Percentiles rank a stretch among this genome's conserved stretches.
Evolutionary conservation across 2,888 invertebrate genomes (phyloP).

Genomic region (Agrenia bidenticulata): DNA sequence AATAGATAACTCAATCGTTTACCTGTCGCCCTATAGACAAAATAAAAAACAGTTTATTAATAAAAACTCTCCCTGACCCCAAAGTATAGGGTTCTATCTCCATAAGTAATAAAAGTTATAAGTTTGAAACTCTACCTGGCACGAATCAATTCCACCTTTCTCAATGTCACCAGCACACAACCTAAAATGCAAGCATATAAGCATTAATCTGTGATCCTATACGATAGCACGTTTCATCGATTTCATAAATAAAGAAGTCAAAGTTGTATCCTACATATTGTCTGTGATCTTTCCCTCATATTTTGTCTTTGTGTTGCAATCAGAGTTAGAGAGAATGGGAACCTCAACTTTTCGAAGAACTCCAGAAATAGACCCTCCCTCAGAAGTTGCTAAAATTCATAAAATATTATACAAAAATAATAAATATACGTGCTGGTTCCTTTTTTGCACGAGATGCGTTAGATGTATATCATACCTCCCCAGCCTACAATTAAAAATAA

Average conservation of each 20-base stretch:
- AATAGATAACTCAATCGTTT: too few species aligned
- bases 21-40: slow-evolving; percentile 9
- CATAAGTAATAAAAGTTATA: too few species aligned
- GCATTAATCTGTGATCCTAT: slow-evolving; percentile 15
- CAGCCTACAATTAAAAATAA: slow-evolving; percentile 5
- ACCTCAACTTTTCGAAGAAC: slow-evolving; percentile 72
- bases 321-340: slow-evolving; percentile 73
- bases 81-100: too few species aligned
- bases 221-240: slow-evolving; percentile 5
- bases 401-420: neutral
- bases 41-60: too few species aligned
- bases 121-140: slow-evolving; percentile 28
- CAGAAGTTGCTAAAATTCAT: slow-evolving; percentile 8
- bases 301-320: slow-evolving; percentile 60
- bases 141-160: slow-evolving; percentile 29
- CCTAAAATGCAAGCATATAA: slow-evolving; percentile 16
- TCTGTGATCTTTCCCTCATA: slow-evolving; percentile 50
- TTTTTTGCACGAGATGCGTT: too few species aligned
- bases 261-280: slow-evolving; percentile 47
- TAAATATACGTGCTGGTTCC: neutral
- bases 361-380: slow-evolving; percentile 22
- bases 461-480: slow-evolving; percentile 8
- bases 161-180: slow-evolving; percentile 20
- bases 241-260: neutral
- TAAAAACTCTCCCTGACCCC: neutral